These are phyloP conservation scores for Hirudinaria manillensis DNA, from an alignment of 2,888 invertebrate genomes.

Conservation along the genomic window DNA sequence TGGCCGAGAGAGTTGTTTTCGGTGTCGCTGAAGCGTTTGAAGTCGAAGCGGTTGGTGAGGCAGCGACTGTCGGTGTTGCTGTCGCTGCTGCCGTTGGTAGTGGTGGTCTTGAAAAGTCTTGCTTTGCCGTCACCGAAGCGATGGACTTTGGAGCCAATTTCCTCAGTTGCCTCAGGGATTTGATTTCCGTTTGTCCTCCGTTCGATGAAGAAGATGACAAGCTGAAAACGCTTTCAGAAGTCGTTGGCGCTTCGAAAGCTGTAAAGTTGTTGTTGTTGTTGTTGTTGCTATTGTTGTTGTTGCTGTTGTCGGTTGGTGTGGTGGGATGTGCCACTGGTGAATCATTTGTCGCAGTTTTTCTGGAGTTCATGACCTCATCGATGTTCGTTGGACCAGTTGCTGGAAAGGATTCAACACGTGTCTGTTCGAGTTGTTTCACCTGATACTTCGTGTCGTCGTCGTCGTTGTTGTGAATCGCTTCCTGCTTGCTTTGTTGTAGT, in stretches of 20 bases:
- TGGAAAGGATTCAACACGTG: background rate
- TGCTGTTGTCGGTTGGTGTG: slow-evolving; percentile 4
- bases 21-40: background rate
- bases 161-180: slow-evolving; percentile 22
- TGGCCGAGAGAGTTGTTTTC: background rate
- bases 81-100: background rate
- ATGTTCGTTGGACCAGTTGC: no score
- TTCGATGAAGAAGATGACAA: background rate
- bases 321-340: no score
- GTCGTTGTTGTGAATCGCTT: background rate
- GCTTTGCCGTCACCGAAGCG: background rate
- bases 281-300: background rate
- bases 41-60: background rate
- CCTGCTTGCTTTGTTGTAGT: background rate
- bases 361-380: no score
- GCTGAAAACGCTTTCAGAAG: background rate
- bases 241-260: background rate
- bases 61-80: background rate
- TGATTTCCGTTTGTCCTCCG: slow-evolving; percentile 2
- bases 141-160: background rate
- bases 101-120: background rate
- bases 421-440: background rate
- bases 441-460: slow-evolving; percentile 7
- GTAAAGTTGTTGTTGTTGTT: background rate
- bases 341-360: no score